These are phyloP conservation scores for Egretta garzetta DNA, from an alignment of 2,113 vertebrate genomes.

Conservation along the genomic window DNA sequence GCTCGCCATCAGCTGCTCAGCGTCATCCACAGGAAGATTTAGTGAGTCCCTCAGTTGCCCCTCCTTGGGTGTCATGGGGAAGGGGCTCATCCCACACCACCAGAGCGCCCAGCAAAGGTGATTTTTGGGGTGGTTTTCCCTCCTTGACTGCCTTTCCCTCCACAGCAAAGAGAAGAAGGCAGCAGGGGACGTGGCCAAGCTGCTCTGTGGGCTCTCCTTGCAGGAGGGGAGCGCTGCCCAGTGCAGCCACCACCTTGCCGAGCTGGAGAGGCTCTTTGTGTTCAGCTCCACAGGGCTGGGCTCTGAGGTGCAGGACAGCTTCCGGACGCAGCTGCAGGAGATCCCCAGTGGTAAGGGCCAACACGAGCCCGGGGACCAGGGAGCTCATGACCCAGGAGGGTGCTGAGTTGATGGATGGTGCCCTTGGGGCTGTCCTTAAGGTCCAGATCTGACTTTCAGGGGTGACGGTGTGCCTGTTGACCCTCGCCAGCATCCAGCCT, in stretches of 20 bases:
- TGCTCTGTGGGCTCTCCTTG: conserved; percentile 77
- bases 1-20: conserved; percentile 84
- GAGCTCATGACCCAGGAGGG: accelerated
- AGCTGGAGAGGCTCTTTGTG: conserved; percentile 79
- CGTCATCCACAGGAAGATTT: conserved; percentile 78
- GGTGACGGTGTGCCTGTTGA: conserved; percentile 84
- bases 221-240: conserved; percentile 23
- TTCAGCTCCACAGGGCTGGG: conserved; percentile 71
- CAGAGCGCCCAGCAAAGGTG: too few species aligned
- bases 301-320: conserved; percentile 62
- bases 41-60: conserved; percentile 60
- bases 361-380: accelerated
- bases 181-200: conserved; percentile 63
- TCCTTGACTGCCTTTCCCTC: background rate
- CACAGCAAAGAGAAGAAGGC: conserved; percentile 82
- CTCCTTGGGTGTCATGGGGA: background rate
- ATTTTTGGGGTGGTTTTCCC: too few species aligned
- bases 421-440: background rate
- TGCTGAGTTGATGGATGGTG: accelerated
- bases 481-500: conserved; percentile 74
- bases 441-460: conserved; percentile 64
- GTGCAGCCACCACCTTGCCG: conserved; percentile 55
- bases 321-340: conserved; percentile 74
- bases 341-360: conserved; percentile 80
- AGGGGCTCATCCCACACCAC: background rate